These are phyloP conservation scores for Tiliacea citrago DNA, from an alignment of 2,888 invertebrate species.

Conservation along the genomic window DNA sequence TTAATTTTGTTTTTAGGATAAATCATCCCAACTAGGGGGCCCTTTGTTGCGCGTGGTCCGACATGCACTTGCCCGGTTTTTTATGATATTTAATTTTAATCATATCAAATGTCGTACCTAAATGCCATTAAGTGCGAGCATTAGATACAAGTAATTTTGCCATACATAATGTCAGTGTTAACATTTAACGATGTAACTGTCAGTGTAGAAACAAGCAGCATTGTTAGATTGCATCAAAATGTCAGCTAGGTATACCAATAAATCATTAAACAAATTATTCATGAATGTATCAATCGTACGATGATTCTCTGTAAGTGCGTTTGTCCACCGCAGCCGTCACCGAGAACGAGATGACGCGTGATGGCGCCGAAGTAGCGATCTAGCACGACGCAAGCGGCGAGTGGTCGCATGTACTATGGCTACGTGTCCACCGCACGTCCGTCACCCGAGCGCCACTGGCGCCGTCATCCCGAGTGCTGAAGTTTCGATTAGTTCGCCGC, in stretches of 20 bases:
- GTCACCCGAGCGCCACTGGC: neutral
- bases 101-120: neutral
- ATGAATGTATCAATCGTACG: slow-evolving; percentile 28
- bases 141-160: neutral
- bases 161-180: slow-evolving; percentile 23
- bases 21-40: too few relatives aligned
- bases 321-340: neutral
- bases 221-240: slow-evolving; percentile 41
- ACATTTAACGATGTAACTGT: slow-evolving; percentile 39
- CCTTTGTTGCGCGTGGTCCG: too few relatives aligned
- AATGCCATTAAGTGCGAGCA: neutral
- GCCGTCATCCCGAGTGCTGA: neutral
- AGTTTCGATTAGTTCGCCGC: too few relatives aligned
- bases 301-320: neutral
- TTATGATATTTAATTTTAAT: neutral
- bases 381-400: too few relatives aligned
- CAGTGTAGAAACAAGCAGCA: slow-evolving; percentile 26
- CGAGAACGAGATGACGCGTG: neutral
- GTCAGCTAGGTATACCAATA: slow-evolving; percentile 34
- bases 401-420: too few relatives aligned
- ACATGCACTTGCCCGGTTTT: neutral
- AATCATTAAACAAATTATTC: slow-evolving; percentile 44
- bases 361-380: neutral
- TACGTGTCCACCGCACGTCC: neutral
- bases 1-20: too few relatives aligned